These are phyloP conservation scores for Scophthalmus maximus DNA, from an alignment of 2,113 vertebrate species.

Conservation along the genomic window DNA sequence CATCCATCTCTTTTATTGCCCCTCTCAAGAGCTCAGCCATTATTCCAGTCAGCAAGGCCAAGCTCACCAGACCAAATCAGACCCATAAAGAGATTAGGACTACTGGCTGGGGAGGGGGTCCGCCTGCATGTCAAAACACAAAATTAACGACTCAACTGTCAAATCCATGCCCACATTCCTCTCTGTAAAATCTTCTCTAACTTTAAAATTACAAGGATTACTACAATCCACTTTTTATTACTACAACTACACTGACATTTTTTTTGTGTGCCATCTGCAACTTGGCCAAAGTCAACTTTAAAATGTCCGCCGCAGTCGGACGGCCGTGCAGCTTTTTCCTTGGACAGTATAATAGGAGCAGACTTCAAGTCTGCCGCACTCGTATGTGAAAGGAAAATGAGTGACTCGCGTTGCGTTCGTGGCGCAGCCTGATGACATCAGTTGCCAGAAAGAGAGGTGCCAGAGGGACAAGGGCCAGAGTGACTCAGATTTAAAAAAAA, in stretches of 20 bases:
- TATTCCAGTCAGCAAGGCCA: slow-evolving; percentile 41
- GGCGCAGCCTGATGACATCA: slow-evolving; percentile 48
- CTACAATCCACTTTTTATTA: too few species aligned
- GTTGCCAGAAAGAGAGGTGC: slow-evolving; percentile 30
- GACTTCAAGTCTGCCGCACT: slow-evolving; percentile 2
- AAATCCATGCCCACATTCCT: neutral
- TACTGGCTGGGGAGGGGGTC: neutral
- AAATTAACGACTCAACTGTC: slow-evolving; percentile 12
- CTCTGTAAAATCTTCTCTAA: neutral
- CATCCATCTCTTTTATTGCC: slow-evolving; percentile 42
- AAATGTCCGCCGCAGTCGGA: too few species aligned
- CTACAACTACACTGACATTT: too few species aligned
- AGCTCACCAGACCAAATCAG: slow-evolving; percentile 48
- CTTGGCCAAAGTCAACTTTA: too few species aligned
- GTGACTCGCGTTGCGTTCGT: slow-evolving; percentile 22
- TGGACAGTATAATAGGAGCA: neutral
- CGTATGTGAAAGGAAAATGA: slow-evolving; percentile 39
- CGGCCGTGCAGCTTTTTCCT: neutral
- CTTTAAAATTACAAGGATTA: too few species aligned
- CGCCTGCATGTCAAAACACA: neutral
- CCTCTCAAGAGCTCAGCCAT: slow-evolving; percentile 19
- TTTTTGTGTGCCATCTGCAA: too few species aligned
- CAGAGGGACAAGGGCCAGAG: slow-evolving; percentile 6
- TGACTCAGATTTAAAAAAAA: slow-evolving; percentile 53
- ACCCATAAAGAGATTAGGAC: slow-evolving; percentile 43